Percentiles rank a stretch among this genome's conserved stretches.
Evolutionary conservation across 2,888 invertebrate genomes (phyloP).

Genomic region (Torymus auratus): DNA sequence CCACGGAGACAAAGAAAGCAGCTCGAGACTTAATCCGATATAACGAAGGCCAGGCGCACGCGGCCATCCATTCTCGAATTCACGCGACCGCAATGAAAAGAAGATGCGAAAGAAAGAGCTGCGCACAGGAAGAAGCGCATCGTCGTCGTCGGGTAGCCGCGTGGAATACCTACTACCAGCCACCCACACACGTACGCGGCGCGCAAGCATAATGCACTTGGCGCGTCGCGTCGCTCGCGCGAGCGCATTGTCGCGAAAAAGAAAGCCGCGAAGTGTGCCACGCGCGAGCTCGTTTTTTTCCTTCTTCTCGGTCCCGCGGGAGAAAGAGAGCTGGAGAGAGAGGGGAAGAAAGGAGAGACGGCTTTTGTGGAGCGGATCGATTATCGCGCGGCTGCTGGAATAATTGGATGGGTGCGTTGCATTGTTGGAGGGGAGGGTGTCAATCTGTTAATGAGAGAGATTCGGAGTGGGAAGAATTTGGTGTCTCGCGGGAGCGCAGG

Average conservation of each 20-base stretch:
- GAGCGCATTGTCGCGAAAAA: slow-evolving; percentile 65
- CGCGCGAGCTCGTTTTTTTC: slow-evolving; percentile 44
- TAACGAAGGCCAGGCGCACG: too few relatives aligned
- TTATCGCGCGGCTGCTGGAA: neutral
- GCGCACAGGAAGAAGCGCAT: neutral
- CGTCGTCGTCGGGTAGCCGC: neutral
- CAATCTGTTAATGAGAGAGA: too few relatives aligned
- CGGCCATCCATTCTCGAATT: too few relatives aligned
- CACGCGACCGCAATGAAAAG: neutral
- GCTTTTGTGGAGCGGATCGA: neutral
- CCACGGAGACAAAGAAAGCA: too few relatives aligned
- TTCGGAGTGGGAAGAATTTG: too few relatives aligned
- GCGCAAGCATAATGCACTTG: slow-evolving; percentile 67
- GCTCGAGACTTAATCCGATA: too few relatives aligned
- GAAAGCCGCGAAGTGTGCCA: slow-evolving; percentile 67
- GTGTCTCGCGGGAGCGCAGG: too few relatives aligned
- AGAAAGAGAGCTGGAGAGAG: too few relatives aligned
- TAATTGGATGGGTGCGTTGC: too few relatives aligned
- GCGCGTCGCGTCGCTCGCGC: slow-evolving; percentile 42
- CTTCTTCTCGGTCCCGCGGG: neutral
- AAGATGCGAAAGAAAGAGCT: neutral
- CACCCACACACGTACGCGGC: too few relatives aligned
- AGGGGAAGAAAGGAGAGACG: too few relatives aligned
- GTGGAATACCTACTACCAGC: neutral
- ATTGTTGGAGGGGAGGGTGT: too few relatives aligned